Base-by-base conservation (phyloP, 2,888 invertebrate genomes). In the Biston betularia region DNA sequence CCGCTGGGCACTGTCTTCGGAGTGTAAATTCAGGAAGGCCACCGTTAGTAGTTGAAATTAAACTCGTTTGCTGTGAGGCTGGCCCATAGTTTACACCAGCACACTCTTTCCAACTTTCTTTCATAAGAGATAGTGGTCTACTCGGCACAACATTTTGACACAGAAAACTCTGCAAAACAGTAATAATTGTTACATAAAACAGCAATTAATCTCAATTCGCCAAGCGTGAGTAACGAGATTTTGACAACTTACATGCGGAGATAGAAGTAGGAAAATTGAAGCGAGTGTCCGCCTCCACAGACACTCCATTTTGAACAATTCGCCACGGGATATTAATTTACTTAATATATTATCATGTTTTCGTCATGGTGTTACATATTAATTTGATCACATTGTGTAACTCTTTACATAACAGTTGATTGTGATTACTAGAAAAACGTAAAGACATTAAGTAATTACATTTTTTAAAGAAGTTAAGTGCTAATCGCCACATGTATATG, bases 301-400 rank as follows among this genome's bases (percentile, higher is more conserved):
- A 79, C 76, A 72, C 75, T 78, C 80, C 88, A 90, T 90, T 72
- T 79, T 77, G 74, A 83, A 84, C 82, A 85, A 82, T 79, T 76
- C 67, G 75, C 75, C 67, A 77, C 63, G 69, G 68, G 65, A 69
- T 81, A 79, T 76, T 74, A 75, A 77, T 81, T 84, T 79, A 84
- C 84, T 82, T 88, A 86, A 79, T 84, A 84, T 84, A 84, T 79
- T 84, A 84, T 79, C 76, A 54, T 77, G 79, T 82, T 78, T 75
- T 74, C 67, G 58, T 71, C 72, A 66, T 68, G 65, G 75, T 72
- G 75, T 80, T 81, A 76, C 77, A 76, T 70, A 73, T 69, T 65
- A 72, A 71, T 68, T 72, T 81, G 86, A 86, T 85, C 82, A 74
- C 75, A 70, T 81, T 77, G 75, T 74, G 80, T 72, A 84, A 88